Base-by-base conservation (phyloP, 1,140 invertebrate genomes). In the Diorhabda carinulata region DNA sequence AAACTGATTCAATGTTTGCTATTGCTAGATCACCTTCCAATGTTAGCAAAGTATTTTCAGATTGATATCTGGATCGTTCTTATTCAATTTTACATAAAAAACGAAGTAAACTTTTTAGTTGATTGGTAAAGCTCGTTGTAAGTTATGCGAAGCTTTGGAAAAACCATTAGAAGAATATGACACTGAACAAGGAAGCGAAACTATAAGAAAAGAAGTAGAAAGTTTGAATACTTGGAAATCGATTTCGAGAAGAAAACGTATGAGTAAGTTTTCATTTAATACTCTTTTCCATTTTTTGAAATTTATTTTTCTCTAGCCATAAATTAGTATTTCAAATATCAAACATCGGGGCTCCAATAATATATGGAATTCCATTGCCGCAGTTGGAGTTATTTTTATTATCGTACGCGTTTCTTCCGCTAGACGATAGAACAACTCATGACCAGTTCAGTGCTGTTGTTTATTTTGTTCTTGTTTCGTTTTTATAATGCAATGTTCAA, bases 211-310 rank as follows among this genome's bases (percentile, higher is more conserved):
- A 64, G 73, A 70, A 52, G 68, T 68, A 8, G 43, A 68, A 66
- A 70, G 68, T 44, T 42, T 74, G 56, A 64, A 69, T 47, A n/a
- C 69, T 3, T 74, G 73, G 73, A 47, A 67, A 58, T 44, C 72
- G 10, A 64, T 47, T 42, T 61, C 66, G 5, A 45, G 40, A 8
- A 45, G 52, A 3, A 70, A 58, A 64, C 7, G 25, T 43, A 62
- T 61, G 45, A 45, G 65, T 70, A 58, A 64, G 43, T 65, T 5
- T 40, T 40, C 8, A 42, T 40, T 40, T 4, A 40, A 9, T 60
- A 6, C 58, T 60, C 3, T 25, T 61, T 61, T 61, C 42, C 8
- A 42, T 3, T n/a, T 3, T 40, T 60, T 5, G 1, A 40, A 5
- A 60, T 60, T 41, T 9, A 43, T 43, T 8, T 10, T 8, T 25